Evolutionary conservation across 2,113 vertebrate species (phyloP).

Genomic region (Mola mola): DNA sequence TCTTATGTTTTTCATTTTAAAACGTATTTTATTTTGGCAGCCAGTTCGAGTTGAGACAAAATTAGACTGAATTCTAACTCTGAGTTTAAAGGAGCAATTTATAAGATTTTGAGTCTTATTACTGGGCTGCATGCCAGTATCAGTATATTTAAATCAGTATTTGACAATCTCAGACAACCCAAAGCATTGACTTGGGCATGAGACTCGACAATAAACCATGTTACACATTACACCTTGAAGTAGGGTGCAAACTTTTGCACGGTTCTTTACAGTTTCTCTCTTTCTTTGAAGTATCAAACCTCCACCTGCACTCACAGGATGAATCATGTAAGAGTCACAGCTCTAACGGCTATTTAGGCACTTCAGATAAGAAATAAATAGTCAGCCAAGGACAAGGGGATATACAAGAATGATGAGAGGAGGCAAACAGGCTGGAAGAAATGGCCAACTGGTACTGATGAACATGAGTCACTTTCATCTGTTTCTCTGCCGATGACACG

Average conservation of each 20-base stretch:
- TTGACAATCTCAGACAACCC: no score
- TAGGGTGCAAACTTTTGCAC: no score
- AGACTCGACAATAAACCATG: no score
- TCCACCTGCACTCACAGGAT: constrained; percentile 9
- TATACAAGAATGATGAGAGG: constrained; percentile 23
- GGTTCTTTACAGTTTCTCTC: not conserved
- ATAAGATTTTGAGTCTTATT: no score
- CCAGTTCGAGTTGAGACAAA: no score
- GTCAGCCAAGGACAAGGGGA: constrained; percentile 45
- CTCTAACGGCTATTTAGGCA: constrained; percentile 17
- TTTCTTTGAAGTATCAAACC: not conserved
- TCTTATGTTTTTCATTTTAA: not conserved
- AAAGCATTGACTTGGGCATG: no score
- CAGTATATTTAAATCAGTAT: no score
- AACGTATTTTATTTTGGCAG: not conserved
- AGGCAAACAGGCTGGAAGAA: constrained; percentile 39
- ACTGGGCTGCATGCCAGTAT: no score
- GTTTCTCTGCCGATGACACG: constrained; percentile 27
- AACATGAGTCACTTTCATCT: constrained; percentile 50
- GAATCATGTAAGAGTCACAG: constrained; percentile 25
- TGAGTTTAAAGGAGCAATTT: no score
- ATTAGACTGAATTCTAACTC: no score
- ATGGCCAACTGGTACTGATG: constrained; percentile 32
- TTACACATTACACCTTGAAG: no score
- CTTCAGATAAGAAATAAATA: constrained; percentile 47